These are phyloP conservation scores for Asteroscopus sphinx DNA, from an alignment of 2,888 invertebrate species.

Conservation along the genomic window DNA sequence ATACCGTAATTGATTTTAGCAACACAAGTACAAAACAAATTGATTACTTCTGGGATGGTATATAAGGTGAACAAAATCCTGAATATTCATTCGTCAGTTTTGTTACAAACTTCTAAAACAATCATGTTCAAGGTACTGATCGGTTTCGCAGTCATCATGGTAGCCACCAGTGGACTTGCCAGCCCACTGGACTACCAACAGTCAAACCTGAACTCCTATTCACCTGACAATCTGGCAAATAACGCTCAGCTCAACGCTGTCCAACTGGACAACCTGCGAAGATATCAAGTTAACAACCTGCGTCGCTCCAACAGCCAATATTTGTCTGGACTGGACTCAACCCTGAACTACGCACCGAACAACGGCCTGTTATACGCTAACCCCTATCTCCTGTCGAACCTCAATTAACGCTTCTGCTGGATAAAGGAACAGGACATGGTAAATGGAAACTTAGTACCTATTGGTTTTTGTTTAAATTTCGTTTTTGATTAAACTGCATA, in stretches of 20 bases:
- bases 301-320: background rate
- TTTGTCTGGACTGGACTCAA: background rate
- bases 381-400: background rate
- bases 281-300: background rate
- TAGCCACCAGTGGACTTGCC: background rate
- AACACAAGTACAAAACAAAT: background rate
- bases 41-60: background rate
- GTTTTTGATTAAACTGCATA: background rate
- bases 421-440: background rate
- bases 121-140: conserved; percentile 5
- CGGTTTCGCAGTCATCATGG: background rate
- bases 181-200: background rate
- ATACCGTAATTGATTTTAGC: too few species aligned
- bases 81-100: background rate
- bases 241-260: background rate
- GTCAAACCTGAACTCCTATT: background rate
- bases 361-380: too few species aligned
- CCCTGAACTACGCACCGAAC: background rate
- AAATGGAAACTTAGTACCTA: background rate
- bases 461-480: background rate
- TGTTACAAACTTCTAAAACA: background rate
- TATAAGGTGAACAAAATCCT: background rate
- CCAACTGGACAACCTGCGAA: background rate
- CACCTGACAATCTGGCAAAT: background rate
- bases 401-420: background rate